Base-by-base conservation (phyloP, 2,113 vertebrate genomes). In the Istiophorus platypterus region DNA sequence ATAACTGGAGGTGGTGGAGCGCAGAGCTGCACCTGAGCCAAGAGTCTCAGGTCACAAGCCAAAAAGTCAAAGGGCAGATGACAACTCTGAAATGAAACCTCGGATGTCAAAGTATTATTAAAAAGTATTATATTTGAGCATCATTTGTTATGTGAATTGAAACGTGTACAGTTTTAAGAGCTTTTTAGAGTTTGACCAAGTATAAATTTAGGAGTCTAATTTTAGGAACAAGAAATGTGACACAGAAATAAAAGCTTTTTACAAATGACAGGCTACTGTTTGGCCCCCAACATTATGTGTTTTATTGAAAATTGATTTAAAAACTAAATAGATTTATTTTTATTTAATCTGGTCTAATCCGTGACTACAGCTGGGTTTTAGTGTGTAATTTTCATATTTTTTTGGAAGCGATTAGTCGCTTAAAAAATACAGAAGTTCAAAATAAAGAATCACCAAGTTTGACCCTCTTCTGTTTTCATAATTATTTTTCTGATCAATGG, bases 51-150 rank as follows among this genome's bases (percentile, higher is more conserved):
- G n/a, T 26, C 17, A 49, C n/a, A 2, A 5, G 24, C 45, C 66
- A 54, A 18, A 61, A 20, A 22, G 49, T 31, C 58, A 64, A 74
- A 69, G 64, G 63, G 41, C 51, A 2, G 57, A 17, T 14, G 47
- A 27, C 13, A 1, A 15, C 22, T 57, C 0, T 59, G 0, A 8
- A 54, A 20, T 8, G 2, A 2, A 39, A 47, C 31, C 3, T 9
- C 8, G n/a, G 39, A 9, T 22, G 17, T 27, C 52, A n/a, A 11
- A 62, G 24, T n/a, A n/a, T 17, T 20, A 20, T 18, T 34, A 39
- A 20, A 34, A 34, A 34, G 3, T 34, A 18, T 24, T 13, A 1
- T 27, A n/a, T 18, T 45, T 24, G 26, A 17, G 7, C 1, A 0
- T 14, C 5, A 15, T 7, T 14, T 4, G 27, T 22, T 17, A 52